phyloP scores from a whole-genome alignment of 2,888 invertebrate genomes.

The Limnephilus marmoratus region DNA sequence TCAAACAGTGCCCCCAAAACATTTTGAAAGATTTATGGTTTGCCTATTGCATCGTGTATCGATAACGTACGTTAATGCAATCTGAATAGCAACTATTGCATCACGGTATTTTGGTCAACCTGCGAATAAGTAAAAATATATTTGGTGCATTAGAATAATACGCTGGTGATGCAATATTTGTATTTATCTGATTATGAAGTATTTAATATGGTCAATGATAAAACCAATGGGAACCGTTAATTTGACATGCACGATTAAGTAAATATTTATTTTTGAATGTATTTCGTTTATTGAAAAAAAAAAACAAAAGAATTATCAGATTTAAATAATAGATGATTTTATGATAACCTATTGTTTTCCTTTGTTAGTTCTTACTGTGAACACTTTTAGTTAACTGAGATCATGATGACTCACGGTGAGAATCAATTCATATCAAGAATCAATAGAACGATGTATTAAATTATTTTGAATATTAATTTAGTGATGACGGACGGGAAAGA shows the following conservation, averaged over 20 bases:
- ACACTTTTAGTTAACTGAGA: neutral
- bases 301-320: neutral
- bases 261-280: neutral
- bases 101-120: neutral
- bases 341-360: neutral
- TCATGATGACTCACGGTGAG: neutral
- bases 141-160: neutral
- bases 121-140: neutral
- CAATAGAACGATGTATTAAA: neutral
- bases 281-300: neutral
- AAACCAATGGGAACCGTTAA: no score
- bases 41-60: neutral
- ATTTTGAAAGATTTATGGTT: slow-evolving; percentile 10
- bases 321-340: neutral
- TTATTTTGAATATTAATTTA: neutral
- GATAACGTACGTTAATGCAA: neutral
- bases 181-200: neutral
- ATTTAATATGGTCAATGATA: no score
- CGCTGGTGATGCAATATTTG: neutral
- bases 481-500: neutral
- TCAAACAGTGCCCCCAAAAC: slow-evolving; percentile 8
- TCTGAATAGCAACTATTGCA: neutral
- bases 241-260: no score
- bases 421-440: neutral
- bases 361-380: neutral